Percentiles rank a stretch among this genome's conserved stretches.
Evolutionary conservation across 2,888 invertebrate genomes (phyloP).

Genomic region (Trachelus tabidus): DNA sequence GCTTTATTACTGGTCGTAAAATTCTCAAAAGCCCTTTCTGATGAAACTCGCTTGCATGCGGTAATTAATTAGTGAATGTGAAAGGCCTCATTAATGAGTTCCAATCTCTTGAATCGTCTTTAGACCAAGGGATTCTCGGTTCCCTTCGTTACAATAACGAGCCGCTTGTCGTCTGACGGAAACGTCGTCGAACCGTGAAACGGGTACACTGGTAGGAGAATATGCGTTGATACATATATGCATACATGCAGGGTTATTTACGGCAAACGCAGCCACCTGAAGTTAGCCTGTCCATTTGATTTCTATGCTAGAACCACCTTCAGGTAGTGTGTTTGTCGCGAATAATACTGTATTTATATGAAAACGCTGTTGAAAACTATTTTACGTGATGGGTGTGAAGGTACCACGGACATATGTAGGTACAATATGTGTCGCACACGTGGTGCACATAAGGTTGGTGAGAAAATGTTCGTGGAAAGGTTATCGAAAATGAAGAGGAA

Average conservation of each 20-base stretch:
- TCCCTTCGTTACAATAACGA: background rate
- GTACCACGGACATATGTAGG: background rate
- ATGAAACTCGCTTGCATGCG: background rate
- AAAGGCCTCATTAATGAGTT: background rate
- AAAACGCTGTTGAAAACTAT: background rate
- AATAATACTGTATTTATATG: background rate
- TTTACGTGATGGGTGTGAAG: background rate
- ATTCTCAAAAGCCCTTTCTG: conserved; percentile 16
- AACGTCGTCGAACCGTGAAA: background rate
- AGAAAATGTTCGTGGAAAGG: background rate
- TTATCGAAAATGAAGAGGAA: background rate
- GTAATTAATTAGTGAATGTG: background rate
- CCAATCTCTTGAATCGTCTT: background rate
- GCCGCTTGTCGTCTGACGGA: background rate
- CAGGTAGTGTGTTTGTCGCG: no score
- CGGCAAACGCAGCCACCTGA: no score
- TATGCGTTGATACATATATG: background rate
- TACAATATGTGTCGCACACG: background rate
- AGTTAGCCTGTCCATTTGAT: no score
- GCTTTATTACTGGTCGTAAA: conserved; percentile 32
- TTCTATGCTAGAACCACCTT: no score
- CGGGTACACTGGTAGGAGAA: background rate
- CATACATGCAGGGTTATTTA: no score
- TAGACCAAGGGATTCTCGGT: background rate
- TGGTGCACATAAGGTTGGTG: background rate